Evolutionary conservation across 2,113 vertebrate genomes (phyloP).

Genomic region (Thamnophis sirtalis): DNA sequence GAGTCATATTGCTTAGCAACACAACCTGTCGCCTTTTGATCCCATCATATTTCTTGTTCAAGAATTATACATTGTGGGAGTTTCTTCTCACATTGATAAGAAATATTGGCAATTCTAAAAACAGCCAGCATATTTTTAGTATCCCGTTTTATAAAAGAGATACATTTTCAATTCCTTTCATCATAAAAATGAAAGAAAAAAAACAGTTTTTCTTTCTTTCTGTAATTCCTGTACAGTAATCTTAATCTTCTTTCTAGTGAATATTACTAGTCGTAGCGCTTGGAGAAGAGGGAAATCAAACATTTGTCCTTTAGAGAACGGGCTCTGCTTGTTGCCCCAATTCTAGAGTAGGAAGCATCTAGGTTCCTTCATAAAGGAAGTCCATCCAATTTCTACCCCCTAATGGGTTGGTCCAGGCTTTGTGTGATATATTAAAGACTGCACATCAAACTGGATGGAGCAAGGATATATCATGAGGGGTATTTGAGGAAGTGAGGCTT

Average conservation of each 20-base stretch:
- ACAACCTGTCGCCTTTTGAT: background rate
- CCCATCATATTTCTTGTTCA: background rate
- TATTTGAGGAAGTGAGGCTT: background rate
- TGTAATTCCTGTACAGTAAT: background rate
- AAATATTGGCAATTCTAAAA: background rate
- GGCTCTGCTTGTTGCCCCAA: background rate
- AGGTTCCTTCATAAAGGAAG: background rate
- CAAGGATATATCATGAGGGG: background rate
- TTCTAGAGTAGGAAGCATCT: background rate
- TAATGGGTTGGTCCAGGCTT: background rate
- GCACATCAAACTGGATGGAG: background rate
- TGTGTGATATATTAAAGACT: background rate
- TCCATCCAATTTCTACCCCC: background rate
- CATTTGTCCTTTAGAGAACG: background rate
- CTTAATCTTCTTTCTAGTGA: background rate
- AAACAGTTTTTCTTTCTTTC: background rate
- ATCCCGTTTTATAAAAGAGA: background rate
- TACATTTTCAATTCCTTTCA: background rate
- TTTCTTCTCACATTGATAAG: background rate
- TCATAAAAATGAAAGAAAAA: background rate
- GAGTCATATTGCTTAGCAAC: background rate
- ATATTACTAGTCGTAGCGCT: background rate
- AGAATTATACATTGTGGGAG: background rate
- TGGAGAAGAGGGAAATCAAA: background rate
- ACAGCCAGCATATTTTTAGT: background rate